Conservation (phyloP, 2,888 invertebrate species). For the Metopia argyrocephala region DNA sequence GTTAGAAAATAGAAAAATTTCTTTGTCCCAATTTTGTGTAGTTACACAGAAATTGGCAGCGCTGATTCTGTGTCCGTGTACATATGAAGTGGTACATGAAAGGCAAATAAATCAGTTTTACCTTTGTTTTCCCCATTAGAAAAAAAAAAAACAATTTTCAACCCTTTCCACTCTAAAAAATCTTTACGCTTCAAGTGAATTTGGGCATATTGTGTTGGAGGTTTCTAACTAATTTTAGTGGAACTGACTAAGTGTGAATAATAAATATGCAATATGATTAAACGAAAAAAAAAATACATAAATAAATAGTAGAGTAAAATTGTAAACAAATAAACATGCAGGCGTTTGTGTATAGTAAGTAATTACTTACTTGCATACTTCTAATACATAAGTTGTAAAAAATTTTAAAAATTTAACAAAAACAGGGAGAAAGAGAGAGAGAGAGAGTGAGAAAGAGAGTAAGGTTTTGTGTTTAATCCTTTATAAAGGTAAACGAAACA, state of each 20-base stretch:
- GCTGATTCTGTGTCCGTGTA: background rate
- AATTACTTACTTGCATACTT: background rate
- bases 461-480: no score
- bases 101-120: slow-evolving; percentile 13
- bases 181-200: background rate
- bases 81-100: background rate
- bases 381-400: background rate
- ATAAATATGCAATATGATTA: background rate
- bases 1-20: no score
- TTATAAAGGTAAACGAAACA: no score
- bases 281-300: slow-evolving; percentile 1
- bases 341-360: background rate
- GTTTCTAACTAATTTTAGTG: slow-evolving; percentile 2
- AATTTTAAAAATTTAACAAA: slow-evolving; percentile 30
- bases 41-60: no score
- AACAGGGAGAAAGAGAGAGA: no score
- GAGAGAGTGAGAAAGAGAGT: no score
- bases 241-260: background rate
- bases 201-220: slow-evolving; percentile 8
- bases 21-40: no score
- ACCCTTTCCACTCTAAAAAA: background rate
- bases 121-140: background rate
- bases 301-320: background rate
- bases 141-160: background rate
- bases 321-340: slow-evolving; percentile 5